Evolutionary conservation across 2,113 vertebrate species (phyloP).

Genomic region (Oxyruncus cristatus): DNA sequence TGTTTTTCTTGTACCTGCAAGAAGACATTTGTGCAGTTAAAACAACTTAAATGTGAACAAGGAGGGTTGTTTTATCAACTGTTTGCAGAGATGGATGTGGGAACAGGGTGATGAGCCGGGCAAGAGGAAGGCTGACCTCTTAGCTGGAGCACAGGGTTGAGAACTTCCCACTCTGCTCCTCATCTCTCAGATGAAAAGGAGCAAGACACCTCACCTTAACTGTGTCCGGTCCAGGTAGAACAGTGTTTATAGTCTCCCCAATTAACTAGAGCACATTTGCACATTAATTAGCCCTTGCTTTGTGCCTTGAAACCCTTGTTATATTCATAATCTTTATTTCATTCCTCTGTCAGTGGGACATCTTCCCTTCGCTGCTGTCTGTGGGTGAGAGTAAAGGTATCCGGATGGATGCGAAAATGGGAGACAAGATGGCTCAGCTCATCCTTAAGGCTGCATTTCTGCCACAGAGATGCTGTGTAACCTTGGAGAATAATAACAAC

Average conservation of each 20-base stretch:
- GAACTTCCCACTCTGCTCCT: neutral
- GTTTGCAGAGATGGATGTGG: neutral
- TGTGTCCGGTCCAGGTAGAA: neutral
- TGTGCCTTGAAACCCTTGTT: neutral
- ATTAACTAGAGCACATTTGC: neutral
- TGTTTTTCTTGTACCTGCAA: neutral
- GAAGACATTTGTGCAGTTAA: neutral
- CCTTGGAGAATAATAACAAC: neutral
- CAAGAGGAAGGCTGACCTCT: neutral
- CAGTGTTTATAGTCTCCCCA: neutral
- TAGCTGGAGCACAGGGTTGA: neutral
- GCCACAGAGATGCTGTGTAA: neutral
- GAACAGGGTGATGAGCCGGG: neutral
- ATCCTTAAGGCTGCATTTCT: neutral
- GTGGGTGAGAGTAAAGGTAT: neutral
- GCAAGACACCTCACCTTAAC: neutral
- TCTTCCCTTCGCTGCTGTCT: neutral
- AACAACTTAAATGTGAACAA: neutral
- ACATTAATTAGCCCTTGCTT: neutral
- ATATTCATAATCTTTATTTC: neutral
- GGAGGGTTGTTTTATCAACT: neutral
- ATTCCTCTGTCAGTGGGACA: neutral
- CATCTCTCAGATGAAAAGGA: neutral
- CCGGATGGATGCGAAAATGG: fast-evolving
- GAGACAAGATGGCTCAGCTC: neutral